Base-by-base conservation (phyloP, 2,888 invertebrate species). In the Pilophorus perplexus region DNA sequence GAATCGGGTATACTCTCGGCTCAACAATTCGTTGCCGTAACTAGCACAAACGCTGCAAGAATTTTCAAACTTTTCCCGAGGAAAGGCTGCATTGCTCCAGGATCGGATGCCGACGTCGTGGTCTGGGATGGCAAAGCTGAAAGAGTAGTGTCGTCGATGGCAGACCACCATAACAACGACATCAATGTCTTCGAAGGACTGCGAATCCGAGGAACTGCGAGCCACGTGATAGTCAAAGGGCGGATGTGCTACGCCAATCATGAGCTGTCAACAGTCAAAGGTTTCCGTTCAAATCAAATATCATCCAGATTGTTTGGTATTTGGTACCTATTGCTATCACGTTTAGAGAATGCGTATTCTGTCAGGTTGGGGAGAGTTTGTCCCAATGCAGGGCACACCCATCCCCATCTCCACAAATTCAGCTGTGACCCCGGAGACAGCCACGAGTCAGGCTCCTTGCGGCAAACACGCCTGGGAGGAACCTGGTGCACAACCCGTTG, bases 101-200 rank as follows among this genome's bases (percentile, higher is more conserved):
- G 93, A 70, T 91, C 94, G 2, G 99, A 99, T 81, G 99, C 97
- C 0, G 99, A 99, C 78, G 82, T 99, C 69, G 90, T 99, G 6
- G 84, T 99, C 69, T 99, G 98, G 98, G 90, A 99, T 80, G 90
- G 95, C 0, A 80, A 85, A 57, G 85, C 84, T 48, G 88, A 88
- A 66, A 81, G 91, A 67, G 89, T 86, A 71, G 96, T 99, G 76
- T 92, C 95, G 5, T 93, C 94, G 1, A 84, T 88, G 72, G 89
- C 89, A 0, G 98, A 99, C 78, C 88, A 91, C 72, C 94, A 95
- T 71, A 92, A 91, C 1, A 88, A 90, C 67, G 93, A 98, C 80
- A 97, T 95, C 76, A 99, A 99, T 78, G 95, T 99, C 71, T 99
- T 98, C 78, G 98, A 99, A 83, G 96, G 96, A 16, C 88, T 93